Evolutionary conservation across 2,113 vertebrate species (phyloP).

Genomic region (Lynx canadensis): DNA sequence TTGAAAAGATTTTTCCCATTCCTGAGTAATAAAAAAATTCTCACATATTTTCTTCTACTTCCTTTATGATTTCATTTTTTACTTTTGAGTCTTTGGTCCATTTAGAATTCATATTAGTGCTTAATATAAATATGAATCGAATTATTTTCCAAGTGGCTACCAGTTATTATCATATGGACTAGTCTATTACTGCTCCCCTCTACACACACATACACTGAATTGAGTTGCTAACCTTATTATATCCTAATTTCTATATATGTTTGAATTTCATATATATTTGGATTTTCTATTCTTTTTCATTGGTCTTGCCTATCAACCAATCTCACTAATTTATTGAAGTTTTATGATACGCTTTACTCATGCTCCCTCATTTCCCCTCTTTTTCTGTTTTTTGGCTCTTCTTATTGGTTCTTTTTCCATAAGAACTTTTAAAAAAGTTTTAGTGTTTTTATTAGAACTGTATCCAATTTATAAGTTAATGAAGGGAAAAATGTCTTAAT

Average conservation of each 20-base stretch:
- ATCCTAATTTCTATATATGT: not conserved
- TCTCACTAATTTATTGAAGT: not conserved
- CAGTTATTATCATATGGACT: not conserved
- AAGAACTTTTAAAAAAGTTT: not conserved
- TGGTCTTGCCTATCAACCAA: not conserved
- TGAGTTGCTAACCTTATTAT: not conserved
- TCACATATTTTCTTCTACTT: not conserved
- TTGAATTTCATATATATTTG: not conserved
- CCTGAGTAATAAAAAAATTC: not conserved
- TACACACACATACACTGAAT: not conserved
- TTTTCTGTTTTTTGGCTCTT: not conserved
- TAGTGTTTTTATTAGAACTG: not conserved
- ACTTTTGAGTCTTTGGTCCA: not conserved
- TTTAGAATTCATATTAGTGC: not conserved
- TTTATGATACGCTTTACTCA: not conserved
- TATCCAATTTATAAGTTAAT: not conserved
- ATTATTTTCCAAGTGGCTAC: not conserved
- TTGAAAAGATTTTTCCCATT: conserved; percentile 9
- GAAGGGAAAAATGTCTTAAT: not conserved
- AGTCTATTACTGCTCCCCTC: not conserved
- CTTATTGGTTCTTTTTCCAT: not conserved
- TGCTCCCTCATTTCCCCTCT: not conserved
- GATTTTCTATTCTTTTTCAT: not conserved
- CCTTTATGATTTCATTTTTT: conserved; percentile 21
- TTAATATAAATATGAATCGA: not conserved